Percentiles rank a stretch among this genome's conserved stretches.
phyloP scores from a whole-genome alignment of 2,797 vertebrate species.

The Scleropages formosus region DNA sequence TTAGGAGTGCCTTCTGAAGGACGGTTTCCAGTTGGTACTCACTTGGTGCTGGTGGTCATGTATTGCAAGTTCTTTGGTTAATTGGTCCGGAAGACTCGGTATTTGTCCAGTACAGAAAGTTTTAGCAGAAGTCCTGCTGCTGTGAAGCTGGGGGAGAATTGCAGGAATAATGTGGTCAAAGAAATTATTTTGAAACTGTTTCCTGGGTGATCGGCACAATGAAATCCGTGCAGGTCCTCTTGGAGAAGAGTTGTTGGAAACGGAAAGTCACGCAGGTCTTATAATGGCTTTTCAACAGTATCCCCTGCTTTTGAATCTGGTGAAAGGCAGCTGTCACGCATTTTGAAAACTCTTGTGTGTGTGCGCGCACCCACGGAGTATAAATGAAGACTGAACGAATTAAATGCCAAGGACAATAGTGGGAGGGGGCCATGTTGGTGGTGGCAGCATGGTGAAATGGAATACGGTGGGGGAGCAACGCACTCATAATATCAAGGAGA shows the following conservation, averaged over 20 bases:
- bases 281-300: too few species aligned
- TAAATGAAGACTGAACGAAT: background rate
- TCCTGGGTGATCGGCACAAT: too few species aligned
- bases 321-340: background rate
- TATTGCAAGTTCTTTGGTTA: conserved; percentile 16
- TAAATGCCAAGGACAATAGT: conserved; percentile 2
- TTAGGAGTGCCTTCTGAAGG: background rate
- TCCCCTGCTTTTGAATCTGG: background rate
- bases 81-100: too few species aligned
- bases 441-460: background rate
- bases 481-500: conserved; percentile 6
- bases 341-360: background rate
- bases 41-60: conserved; percentile 7
- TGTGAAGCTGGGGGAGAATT: too few species aligned
- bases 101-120: too few species aligned
- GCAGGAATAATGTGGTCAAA: too few species aligned
- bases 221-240: too few species aligned
- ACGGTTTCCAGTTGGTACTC: background rate
- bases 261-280: too few species aligned
- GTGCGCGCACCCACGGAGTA: background rate
- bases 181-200: too few species aligned
- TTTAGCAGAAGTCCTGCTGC: too few species aligned
- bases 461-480: background rate
- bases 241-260: too few species aligned
- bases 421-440: background rate